These are phyloP conservation scores for Philopotamus ludificatus DNA, from an alignment of 1,140 invertebrate species.

Conservation along the genomic window DNA sequence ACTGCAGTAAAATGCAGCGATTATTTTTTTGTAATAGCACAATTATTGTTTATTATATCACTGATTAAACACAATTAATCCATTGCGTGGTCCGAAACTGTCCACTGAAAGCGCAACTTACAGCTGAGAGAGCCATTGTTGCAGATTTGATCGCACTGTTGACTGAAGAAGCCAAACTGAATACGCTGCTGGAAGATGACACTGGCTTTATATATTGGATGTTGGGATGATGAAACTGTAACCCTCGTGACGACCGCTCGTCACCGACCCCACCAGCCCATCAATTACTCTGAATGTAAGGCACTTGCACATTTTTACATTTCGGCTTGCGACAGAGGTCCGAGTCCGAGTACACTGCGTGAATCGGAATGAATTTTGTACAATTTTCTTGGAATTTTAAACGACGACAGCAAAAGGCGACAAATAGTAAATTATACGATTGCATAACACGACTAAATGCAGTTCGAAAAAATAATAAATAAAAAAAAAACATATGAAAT, in stretches of 20 bases:
- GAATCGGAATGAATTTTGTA: conserved; percentile 24
- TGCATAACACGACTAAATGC: no score
- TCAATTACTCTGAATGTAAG: conserved; percentile 19
- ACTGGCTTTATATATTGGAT: conserved; percentile 32
- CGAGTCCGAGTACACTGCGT: conserved; percentile 3
- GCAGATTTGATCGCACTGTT: not conserved
- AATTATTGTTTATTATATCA: no score
- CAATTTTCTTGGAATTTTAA: conserved; percentile 26
- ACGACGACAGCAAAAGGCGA: no score
- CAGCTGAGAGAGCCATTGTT: conserved; percentile 28
- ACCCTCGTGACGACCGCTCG: conserved; percentile 10
- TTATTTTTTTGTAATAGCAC: not conserved
- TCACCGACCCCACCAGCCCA: conserved; percentile 1
- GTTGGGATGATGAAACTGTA: conserved; percentile 20
- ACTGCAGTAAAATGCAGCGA: not conserved
- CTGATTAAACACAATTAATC: no score
- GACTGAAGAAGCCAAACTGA: conserved; percentile 25
- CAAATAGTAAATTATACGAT: no score
- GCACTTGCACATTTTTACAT: conserved; percentile 8
- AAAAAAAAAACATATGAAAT: no score
- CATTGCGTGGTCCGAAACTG: no score
- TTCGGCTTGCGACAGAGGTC: conserved; percentile 9
- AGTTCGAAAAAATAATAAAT: no score
- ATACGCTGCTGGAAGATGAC: conserved; percentile 25
- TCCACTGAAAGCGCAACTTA: conserved; percentile 13